These are phyloP conservation scores for Pristionchus mayeri DNA, from an alignment of 2,888 invertebrate genomes.

Conservation along the genomic window DNA sequence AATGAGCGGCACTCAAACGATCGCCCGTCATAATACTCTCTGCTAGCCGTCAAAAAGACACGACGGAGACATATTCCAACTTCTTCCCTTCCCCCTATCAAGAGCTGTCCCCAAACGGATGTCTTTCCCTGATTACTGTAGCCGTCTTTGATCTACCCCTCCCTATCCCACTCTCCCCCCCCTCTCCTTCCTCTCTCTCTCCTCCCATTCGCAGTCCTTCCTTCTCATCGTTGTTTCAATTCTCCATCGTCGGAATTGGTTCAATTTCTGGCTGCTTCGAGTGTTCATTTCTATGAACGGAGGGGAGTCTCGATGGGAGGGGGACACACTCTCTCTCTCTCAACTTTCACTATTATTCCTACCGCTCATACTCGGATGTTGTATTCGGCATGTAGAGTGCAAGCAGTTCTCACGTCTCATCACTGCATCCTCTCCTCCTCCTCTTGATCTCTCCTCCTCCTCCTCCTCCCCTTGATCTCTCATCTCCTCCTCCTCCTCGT, in stretches of 20 bases:
- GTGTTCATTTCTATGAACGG: conserved; percentile 21
- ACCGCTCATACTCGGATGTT: too few species aligned
- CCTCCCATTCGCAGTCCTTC: background rate
- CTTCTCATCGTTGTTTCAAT: background rate
- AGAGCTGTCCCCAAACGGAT: conserved; percentile 31
- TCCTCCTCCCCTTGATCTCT: too few species aligned
- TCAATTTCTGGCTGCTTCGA: conserved; percentile 21
- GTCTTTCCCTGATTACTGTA: conserved; percentile 21
- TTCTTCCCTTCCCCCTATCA: conserved; percentile 10
- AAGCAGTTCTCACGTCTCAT: too few species aligned
- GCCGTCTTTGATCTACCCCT: background rate
- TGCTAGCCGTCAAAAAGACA: conserved; percentile 36
- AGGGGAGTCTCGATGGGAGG: background rate
- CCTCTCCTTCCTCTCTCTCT: background rate
- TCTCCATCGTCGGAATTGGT: conserved; percentile 28
- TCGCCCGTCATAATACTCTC: conserved; percentile 36
- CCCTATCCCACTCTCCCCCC: background rate
- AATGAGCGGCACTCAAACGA: conserved; percentile 11
- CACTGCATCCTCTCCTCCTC: too few species aligned
- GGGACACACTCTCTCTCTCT: too few species aligned
- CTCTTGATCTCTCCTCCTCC: too few species aligned
- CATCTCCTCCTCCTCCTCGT: too few species aligned
- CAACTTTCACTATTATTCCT: too few species aligned
- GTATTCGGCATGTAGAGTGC: too few species aligned
- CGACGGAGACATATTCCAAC: conserved; percentile 22